Base-by-base conservation (phyloP, 2,113 vertebrate species). In the Tragelaphus buxtoni region DNA sequence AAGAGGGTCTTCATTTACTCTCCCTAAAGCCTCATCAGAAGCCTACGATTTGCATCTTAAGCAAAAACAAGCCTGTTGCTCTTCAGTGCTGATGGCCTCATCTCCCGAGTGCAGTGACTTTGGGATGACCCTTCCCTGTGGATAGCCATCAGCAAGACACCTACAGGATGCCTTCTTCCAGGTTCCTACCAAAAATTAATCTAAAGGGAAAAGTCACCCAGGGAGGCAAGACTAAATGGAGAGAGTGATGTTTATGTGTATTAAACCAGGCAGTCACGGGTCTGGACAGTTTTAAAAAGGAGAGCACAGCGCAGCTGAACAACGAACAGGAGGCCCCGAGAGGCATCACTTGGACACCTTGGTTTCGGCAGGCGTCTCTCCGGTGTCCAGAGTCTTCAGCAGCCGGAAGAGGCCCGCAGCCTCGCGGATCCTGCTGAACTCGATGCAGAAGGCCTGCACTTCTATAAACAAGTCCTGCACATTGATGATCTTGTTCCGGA, bases 381-480 rank as follows among this genome's bases (percentile, higher is more conserved):
- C 99, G 0, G 99, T 99, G 97, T 99, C 99, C 88, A 99, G 98
- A 24, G 99, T 99, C 98, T 99, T 99, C 96, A 99, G 98, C 95
- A 99, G 98, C 51, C 99, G 98, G 98, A 99, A 99, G 5, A 99
- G 99, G 13, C 99, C 99, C 22, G 99, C 99, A 1, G 99, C 99
- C 94, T 99, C 99, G 2, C 99, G 99, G 97, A 99, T 99, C 92
- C 99, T 99, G 96, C 99, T 99, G 99, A 99, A 99, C 97, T 99
- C 99, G 3, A 99, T 99, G 87, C 99, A 99, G 98, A 99, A 99
- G 2, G 99, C 99, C 98, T 99, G 99, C 3, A 99, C 99, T 98
- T 99, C 99, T 98, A 99, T 99, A 98, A 99, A 99, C 81, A 99
- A 99, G 98, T 99, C 99, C 99, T 99, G 99, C 17, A 99, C 99